Evolutionary conservation across 2,888 invertebrate genomes (phyloP).

Genomic region (Rhamnusium bicolor): DNA sequence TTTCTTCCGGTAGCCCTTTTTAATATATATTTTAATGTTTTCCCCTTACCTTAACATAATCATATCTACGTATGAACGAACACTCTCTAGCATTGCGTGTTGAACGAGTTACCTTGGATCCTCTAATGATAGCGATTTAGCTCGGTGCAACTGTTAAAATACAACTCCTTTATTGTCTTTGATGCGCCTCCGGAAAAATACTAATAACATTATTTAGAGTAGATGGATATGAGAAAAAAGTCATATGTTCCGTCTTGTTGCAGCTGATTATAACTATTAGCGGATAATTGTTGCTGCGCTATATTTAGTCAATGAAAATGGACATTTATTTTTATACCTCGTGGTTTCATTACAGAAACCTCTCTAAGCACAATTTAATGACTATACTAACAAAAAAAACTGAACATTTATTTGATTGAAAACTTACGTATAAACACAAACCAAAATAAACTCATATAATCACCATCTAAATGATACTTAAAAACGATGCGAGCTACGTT

Average conservation of each 20-base stretch:
- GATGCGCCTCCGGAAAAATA: slow-evolving; percentile 21
- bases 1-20: no score
- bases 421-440: no score
- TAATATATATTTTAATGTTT: neutral
- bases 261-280: neutral
- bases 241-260: slow-evolving; percentile 17
- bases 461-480: neutral
- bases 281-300: neutral
- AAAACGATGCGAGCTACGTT: neutral
- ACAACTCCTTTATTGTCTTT: slow-evolving; percentile 34
- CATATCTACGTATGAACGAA: neutral
- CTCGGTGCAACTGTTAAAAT: slow-evolving; percentile 30
- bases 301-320: neutral
- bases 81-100: slow-evolving; percentile 15
- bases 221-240: slow-evolving; percentile 16
- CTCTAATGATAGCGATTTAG: slow-evolving; percentile 29
- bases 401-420: no score
- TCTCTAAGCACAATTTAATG: neutral
- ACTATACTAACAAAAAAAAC: no score
- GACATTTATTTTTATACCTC: neutral
- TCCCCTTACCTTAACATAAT: neutral
- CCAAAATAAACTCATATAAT: neutral
- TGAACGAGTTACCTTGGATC: neutral
- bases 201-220: slow-evolving; percentile 35
- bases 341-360: neutral